A percentile compares a stretch with the other conserved stretches of the same genome.
Evolutionary conservation across 2,113 vertebrate genomes (phyloP).

Genomic region (Sylvicapra grimmia): DNA sequence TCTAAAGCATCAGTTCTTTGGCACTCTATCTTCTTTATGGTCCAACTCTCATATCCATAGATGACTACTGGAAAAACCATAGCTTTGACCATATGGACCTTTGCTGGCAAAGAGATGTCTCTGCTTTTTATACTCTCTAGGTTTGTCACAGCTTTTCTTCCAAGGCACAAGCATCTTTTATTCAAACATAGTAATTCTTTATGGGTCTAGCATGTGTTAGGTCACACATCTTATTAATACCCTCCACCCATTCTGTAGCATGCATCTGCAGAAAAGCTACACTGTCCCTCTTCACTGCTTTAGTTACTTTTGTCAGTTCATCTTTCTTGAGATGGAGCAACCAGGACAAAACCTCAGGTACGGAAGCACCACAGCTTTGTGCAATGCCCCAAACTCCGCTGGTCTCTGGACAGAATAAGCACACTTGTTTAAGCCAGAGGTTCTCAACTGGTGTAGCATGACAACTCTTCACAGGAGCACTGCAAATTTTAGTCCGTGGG

Average conservation of each 20-base stretch:
- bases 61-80: not conserved
- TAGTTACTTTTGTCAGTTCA: not conserved
- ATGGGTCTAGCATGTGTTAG: not conserved
- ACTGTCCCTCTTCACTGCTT: not conserved
- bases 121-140: not conserved
- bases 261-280: not conserved
- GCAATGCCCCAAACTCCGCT: not conserved
- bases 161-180: not conserved
- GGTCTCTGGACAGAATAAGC: not conserved
- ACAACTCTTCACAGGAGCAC: not conserved
- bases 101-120: not conserved
- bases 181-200: not conserved
- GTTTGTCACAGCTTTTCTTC: not conserved
- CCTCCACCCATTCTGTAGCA: not conserved
- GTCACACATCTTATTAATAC: not conserved
- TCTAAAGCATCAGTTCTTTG: not conserved
- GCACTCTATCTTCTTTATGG: not conserved
- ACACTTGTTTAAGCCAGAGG: not conserved
- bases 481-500: not conserved
- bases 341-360: not conserved
- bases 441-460: not conserved
- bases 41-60: not conserved
- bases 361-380: not conserved
- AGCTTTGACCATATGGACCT: not conserved
- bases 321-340: not conserved